These are phyloP conservation scores for Idaea biselata DNA, from an alignment of 2,888 invertebrate species.

Conservation along the genomic window DNA sequence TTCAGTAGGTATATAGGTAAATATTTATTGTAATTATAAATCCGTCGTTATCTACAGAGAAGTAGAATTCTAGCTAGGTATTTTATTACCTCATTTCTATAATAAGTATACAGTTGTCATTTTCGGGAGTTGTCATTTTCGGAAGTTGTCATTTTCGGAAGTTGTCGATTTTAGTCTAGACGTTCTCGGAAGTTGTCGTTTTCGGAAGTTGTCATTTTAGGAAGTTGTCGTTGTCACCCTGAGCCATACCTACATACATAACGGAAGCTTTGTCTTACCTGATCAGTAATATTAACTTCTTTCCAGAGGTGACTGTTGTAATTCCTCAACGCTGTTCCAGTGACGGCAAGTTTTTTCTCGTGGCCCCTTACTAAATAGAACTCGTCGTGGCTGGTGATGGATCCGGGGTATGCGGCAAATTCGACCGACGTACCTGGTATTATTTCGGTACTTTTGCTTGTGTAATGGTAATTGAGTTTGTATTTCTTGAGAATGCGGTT, in stretches of 20 bases:
- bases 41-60: no score
- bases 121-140: no score
- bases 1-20: no score
- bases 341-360: constrained; percentile 82
- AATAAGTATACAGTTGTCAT: no score
- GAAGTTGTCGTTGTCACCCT: no score
- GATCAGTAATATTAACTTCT: constrained; percentile 82
- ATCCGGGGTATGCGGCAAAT: constrained; percentile 92
- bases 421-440: constrained; percentile 85
- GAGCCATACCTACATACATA: not conserved
- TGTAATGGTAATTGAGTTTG: constrained; percentile 86
- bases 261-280: constrained; percentile 55
- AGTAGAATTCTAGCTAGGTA: no score
- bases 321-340: constrained; percentile 90
- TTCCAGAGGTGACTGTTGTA: constrained; percentile 86
- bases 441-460: constrained; percentile 69
- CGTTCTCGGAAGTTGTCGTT: no score
- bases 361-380: constrained; percentile 85
- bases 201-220: no score
- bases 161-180: no score
- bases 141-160: no score
- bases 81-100: no score
- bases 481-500: constrained; percentile 91
- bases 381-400: constrained; percentile 90
- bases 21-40: no score